Evolutionary conservation across 2,888 invertebrate species (phyloP).

Genomic region (Nomada flava): DNA sequence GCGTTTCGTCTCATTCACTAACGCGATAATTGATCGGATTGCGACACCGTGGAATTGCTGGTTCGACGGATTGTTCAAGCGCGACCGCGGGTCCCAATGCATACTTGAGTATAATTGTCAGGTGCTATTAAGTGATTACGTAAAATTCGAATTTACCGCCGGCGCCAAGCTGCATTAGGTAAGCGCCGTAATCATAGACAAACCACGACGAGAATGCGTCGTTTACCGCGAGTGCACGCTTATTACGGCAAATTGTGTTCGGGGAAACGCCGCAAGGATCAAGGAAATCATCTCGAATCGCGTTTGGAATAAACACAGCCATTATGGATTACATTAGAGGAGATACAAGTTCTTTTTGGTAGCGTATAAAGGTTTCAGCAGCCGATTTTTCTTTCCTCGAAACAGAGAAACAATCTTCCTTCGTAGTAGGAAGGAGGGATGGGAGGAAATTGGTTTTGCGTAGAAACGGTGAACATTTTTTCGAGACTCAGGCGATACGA

Average conservation of each 20-base stretch:
- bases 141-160: constrained; percentile 46
- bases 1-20: constrained; percentile 6
- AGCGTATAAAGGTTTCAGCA: no score
- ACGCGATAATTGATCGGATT: not conserved
- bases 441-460: no score
- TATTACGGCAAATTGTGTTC: constrained; percentile 45
- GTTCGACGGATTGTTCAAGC: not conserved
- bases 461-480: no score
- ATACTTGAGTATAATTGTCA: not conserved
- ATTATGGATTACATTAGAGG: not conserved
- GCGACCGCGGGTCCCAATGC: not conserved
- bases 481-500: no score
- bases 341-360: no score
- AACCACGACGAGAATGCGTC: constrained; percentile 34
- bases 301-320: not conserved
- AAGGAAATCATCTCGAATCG: not conserved
- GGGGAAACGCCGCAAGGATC: constrained; percentile 32
- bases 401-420: no score
- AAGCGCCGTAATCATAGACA: constrained; percentile 32
- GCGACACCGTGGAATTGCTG: not conserved
- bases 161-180: constrained; percentile 49
- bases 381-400: no score
- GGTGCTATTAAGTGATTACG: constrained; percentile 43
- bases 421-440: no score
- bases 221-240: constrained; percentile 13